Evolutionary conservation across 2,113 vertebrate genomes (phyloP).

Genomic region (Oryzias javanicus): DNA sequence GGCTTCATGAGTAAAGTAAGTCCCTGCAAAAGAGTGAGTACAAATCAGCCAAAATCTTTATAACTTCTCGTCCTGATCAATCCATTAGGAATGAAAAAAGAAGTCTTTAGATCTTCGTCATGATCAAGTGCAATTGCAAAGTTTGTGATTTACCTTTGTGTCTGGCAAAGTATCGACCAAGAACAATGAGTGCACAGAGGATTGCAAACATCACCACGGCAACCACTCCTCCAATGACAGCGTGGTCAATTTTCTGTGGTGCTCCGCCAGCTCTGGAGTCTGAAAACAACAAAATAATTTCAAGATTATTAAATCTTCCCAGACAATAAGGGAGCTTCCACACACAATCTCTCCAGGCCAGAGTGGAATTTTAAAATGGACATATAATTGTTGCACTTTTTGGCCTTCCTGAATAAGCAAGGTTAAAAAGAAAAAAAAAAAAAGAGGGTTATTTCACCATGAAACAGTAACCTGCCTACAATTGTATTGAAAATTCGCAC

Average conservation of each 20-base stretch:
- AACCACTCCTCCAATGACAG: conserved; percentile 96
- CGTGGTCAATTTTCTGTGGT: conserved; percentile 92
- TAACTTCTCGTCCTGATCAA: background rate
- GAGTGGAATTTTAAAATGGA: background rate
- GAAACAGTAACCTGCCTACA: conserved; percentile 84
- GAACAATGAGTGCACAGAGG: conserved; percentile 96
- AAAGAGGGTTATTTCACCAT: conserved; percentile 87
- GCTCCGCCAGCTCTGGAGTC: conserved; percentile 92
- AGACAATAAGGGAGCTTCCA: conserved; percentile 27
- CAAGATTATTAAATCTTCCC: conserved; percentile 35
- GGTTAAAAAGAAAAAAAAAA: conserved; percentile 44
- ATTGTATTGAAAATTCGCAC: conserved; percentile 86
- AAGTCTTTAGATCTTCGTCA: conserved; percentile 46
- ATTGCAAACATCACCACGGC: conserved; percentile 98
- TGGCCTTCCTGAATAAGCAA: conserved; percentile 28
- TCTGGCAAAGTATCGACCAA: conserved; percentile 98
- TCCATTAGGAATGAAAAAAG: conserved; percentile 32
- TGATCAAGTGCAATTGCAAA: conserved; percentile 53
- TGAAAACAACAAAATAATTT: conserved; percentile 63
- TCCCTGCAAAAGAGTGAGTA: conserved; percentile 80
- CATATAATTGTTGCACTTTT: conserved; percentile 6
- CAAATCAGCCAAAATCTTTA: conserved; percentile 22
- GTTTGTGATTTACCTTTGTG: conserved; percentile 91
- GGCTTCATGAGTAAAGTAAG: conserved; percentile 99
- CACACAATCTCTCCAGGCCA: conserved; percentile 7